Conservation (phyloP, 2,113 vertebrate species). For the Phylloscopus whistleri region DNA sequence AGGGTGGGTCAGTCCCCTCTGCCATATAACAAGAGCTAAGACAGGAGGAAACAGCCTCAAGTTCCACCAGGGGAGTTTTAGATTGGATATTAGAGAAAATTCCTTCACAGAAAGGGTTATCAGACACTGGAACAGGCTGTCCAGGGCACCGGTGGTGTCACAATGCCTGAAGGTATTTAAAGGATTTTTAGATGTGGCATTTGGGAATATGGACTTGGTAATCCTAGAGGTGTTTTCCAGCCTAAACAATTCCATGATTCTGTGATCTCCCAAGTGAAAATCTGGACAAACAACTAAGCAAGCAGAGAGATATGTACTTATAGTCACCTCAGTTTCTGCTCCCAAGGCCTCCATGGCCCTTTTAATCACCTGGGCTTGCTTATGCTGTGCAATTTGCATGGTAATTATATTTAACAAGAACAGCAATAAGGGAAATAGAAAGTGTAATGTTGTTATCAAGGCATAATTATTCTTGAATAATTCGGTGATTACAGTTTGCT, state of each 20-base stretch:
- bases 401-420: conserved; percentile 73
- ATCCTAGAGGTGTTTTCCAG: not conserved
- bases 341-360: not conserved
- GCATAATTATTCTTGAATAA: conserved; percentile 68
- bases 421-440: conserved; percentile 67
- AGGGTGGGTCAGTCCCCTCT: not conserved
- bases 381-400: conserved; percentile 60
- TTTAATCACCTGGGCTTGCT: conserved; percentile 65
- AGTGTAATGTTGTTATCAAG: conserved; percentile 68
- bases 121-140: not conserved
- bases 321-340: conserved; percentile 30
- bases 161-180: not conserved
- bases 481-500: conserved; percentile 62
- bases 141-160: not conserved
- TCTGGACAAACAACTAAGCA: not conserved
- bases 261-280: not conserved
- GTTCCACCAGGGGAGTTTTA: not conserved
- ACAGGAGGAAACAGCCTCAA: not conserved
- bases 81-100: not conserved
- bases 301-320: conserved; percentile 8
- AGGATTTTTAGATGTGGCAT: not conserved
- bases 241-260: not conserved
- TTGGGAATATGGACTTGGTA: not conserved
- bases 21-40: not conserved
- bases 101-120: not conserved